phyloP scores from a whole-genome alignment of 2,797 vertebrate species.

The Sebastes itinus region DNA sequence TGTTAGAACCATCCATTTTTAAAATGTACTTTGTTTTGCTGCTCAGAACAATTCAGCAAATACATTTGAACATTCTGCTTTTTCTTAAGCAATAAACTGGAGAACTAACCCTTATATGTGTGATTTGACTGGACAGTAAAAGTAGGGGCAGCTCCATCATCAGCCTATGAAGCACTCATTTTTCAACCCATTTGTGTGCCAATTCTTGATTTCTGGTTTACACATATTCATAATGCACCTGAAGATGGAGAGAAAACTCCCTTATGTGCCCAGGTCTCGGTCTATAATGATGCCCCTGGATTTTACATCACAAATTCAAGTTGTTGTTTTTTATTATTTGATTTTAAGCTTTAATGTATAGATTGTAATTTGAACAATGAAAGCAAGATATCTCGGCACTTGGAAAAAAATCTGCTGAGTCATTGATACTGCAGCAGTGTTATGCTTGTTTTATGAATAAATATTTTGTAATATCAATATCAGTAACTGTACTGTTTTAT shows the following conservation, averaged over 20 bases:
- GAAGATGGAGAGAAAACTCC: no score
- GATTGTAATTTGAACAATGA: background rate
- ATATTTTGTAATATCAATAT: background rate
- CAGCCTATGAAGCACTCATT: background rate
- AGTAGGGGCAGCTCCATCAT: background rate
- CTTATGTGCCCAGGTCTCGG: no score
- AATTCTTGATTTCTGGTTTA: no score
- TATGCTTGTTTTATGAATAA: background rate
- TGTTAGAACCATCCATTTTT: background rate
- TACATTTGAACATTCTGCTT: background rate
- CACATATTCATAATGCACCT: no score
- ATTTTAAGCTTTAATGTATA: no score
- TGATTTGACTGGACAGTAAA: background rate
- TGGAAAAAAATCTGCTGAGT: background rate
- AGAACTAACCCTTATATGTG: no score
- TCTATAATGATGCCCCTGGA: no score
- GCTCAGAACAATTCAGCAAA: background rate
- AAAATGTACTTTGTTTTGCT: background rate
- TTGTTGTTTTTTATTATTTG: no score
- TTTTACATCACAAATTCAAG: no score
- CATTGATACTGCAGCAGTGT: background rate
- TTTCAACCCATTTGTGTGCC: background rate
- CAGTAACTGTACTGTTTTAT: background rate
- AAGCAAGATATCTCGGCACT: background rate
- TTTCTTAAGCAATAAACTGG: background rate